Conservation (phyloP, 2,888 invertebrate genomes). For the Dione vanillae region DNA sequence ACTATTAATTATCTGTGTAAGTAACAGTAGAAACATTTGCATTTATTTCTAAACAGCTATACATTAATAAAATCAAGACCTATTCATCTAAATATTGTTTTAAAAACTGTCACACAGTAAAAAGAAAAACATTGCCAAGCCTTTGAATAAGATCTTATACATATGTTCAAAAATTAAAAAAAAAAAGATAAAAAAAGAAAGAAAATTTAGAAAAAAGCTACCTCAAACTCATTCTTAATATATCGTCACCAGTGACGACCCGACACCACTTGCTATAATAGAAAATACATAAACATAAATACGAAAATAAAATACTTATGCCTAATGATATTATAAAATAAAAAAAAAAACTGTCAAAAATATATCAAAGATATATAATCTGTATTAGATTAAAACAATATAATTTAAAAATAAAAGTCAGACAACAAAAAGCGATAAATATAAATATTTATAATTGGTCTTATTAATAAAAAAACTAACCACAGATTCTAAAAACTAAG, state of each 20-base stretch:
- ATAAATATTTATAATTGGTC: constrained; percentile 2
- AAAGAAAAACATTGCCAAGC: constrained; percentile 43
- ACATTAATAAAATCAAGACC: constrained; percentile 35
- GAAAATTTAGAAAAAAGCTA: constrained; percentile 53
- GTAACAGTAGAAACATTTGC: constrained; percentile 22
- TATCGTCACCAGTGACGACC: constrained; percentile 89
- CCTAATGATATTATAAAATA: constrained; percentile 1
- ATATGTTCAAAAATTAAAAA: constrained; percentile 40
- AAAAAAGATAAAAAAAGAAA: constrained; percentile 26
- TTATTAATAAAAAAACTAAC: not conserved
- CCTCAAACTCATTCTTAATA: constrained; percentile 92
- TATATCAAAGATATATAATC: not conserved
- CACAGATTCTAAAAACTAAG: too few relatives aligned
- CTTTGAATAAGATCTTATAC: constrained; percentile 39
- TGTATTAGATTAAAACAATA: constrained; percentile 22
- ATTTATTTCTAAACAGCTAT: constrained; percentile 39
- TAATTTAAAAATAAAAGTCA: constrained; percentile 23
- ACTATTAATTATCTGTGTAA: not conserved
- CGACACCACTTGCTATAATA: constrained; percentile 83
- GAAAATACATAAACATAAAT: constrained; percentile 54
- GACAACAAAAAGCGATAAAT: not conserved
- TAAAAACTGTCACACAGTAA: constrained; percentile 37
- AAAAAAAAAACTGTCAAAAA: not conserved
- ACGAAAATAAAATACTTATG: constrained; percentile 27
- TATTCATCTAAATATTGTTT: constrained; percentile 24